A percentile compares a stretch with the other conserved stretches of the same genome.
Evolutionary conservation across 2,113 vertebrate genomes (phyloP).

Genomic region (Sander vitreus): DNA sequence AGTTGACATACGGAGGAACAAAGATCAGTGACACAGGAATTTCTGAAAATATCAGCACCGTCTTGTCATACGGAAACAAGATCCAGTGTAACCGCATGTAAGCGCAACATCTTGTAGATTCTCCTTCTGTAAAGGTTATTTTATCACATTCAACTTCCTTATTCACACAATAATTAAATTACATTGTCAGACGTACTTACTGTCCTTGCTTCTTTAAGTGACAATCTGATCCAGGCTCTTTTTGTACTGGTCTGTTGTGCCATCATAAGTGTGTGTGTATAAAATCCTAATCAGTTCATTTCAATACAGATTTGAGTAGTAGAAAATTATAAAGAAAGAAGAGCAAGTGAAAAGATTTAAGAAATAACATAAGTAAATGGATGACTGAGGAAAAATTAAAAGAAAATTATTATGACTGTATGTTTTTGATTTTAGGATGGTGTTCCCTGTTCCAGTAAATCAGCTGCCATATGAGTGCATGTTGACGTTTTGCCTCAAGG

Average conservation of each 20-base stretch:
- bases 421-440: slow-evolving; percentile 70
- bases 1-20: slow-evolving; percentile 61
- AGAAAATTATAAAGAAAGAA: neutral
- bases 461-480: slow-evolving; percentile 81
- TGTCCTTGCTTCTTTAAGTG: too few relatives aligned
- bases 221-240: too few relatives aligned
- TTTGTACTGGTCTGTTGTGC: too few relatives aligned
- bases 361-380: neutral
- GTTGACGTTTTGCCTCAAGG: slow-evolving; percentile 77
- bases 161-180: neutral
- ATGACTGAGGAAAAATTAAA: neutral
- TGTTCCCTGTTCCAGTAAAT: slow-evolving; percentile 74
- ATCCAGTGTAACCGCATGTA: slow-evolving; percentile 81
- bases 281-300: too few relatives aligned
- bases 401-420: neutral
- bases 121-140: neutral
- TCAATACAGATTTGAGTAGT: neutral
- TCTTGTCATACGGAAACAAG: slow-evolving; percentile 68
- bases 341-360: neutral
- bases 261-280: too few relatives aligned
- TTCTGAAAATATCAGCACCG: slow-evolving; percentile 82
- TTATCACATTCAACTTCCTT: neutral
- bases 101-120: slow-evolving; percentile 6
- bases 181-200: neutral
- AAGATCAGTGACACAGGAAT: slow-evolving; percentile 66